These are phyloP conservation scores for Harpalus rufipes DNA, from an alignment of 2,888 invertebrate species.

Conservation along the genomic window DNA sequence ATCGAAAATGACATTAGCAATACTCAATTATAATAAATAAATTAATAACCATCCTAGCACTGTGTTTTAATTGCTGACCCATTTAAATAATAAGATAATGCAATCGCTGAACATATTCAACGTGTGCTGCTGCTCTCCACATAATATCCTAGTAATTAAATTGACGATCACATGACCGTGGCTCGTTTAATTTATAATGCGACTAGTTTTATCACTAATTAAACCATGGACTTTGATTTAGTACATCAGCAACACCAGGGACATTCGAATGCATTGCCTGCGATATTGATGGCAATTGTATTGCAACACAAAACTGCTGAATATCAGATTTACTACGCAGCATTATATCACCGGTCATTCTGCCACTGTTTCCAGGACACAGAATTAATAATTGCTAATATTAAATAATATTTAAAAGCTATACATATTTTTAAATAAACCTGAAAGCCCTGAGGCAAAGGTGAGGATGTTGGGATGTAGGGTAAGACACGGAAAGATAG, in stretches of 20 bases:
- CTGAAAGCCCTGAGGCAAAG: too few species aligned
- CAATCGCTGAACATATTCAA: slow-evolving; percentile 11
- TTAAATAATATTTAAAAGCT: too few species aligned
- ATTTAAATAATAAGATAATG: slow-evolving; percentile 53
- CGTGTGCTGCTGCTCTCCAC: slow-evolving; percentile 3
- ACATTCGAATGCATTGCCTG: slow-evolving; percentile 50
- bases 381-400: too few species aligned
- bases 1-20: slow-evolving; percentile 27
- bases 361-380: too few species aligned
- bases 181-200: slow-evolving; percentile 62
- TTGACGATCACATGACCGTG: slow-evolving; percentile 56
- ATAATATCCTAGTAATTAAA: slow-evolving; percentile 59
- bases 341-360: background rate
- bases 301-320: slow-evolving; percentile 62
- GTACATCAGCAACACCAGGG: slow-evolving; percentile 60
- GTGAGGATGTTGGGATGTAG: too few species aligned
- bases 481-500: too few species aligned
- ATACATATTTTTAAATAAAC: too few species aligned
- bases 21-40: slow-evolving; percentile 31
- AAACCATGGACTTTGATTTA: slow-evolving; percentile 64
- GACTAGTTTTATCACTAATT: slow-evolving; percentile 65
- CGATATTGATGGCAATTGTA: slow-evolving; percentile 55
- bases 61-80: slow-evolving; percentile 45
- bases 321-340: slow-evolving; percentile 53
- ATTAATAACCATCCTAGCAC: slow-evolving; percentile 16